Percentiles rank a stretch among this genome's conserved stretches.
Conservation (phyloP, 1,140 invertebrate species). For the Harpegnathos saltator region DNA sequence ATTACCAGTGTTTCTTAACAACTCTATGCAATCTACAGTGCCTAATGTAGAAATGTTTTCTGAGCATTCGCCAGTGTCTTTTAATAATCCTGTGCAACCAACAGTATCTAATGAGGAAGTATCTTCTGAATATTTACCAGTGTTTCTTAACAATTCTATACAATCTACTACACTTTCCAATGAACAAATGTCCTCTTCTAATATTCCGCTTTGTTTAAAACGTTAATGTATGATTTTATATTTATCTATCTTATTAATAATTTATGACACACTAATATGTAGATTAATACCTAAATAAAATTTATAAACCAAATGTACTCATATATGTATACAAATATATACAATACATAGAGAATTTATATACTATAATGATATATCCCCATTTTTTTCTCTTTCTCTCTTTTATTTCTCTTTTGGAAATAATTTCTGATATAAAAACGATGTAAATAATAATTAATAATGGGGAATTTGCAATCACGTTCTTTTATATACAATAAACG, state of each 20-base stretch:
- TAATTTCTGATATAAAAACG: no score
- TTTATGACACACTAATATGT: no score
- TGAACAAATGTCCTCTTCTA: neutral
- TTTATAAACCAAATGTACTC: no score
- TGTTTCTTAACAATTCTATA: constrained; percentile 19
- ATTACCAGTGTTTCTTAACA: constrained; percentile 37
- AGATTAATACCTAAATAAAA: no score
- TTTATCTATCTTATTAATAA: neutral
- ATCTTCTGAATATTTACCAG: constrained; percentile 38
- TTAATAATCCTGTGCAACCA: constrained; percentile 13
- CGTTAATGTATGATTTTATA: neutral
- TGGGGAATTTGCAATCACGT: no score
- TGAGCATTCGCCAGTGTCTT: constrained; percentile 33
- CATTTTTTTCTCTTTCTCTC: no score
- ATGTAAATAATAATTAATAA: no score
- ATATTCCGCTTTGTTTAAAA: constrained; percentile 10
- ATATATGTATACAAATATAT: no score
- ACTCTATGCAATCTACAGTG: neutral
- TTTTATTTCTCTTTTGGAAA: no score
- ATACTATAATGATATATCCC: no score
- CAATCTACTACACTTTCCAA: neutral
- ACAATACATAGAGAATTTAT: no score
- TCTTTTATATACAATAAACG: no score
- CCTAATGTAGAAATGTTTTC: constrained; percentile 24
- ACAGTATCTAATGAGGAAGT: neutral